These are phyloP conservation scores for Cerceris ruficornis DNA, from an alignment of 2,888 invertebrate species.

Conservation along the genomic window DNA sequence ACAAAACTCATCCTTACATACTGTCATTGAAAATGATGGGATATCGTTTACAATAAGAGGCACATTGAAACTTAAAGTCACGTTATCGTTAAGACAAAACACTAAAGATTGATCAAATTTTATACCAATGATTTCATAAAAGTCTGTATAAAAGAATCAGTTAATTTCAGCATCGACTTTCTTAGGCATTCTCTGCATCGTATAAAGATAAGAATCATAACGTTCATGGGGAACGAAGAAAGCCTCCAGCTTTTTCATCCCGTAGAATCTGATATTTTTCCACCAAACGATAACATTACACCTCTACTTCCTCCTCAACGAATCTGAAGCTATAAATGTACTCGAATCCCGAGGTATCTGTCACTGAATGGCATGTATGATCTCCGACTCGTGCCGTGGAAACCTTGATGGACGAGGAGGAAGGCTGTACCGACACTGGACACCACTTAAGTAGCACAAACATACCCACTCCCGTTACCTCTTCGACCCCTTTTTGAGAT, in stretches of 20 bases:
- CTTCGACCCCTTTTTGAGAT: slow-evolving; percentile 53
- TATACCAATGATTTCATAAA: too few species aligned
- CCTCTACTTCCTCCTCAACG: slow-evolving; percentile 45
- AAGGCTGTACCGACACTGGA: slow-evolving; percentile 72
- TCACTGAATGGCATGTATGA: slow-evolving; percentile 60
- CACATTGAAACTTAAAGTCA: neutral
- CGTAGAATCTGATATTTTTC: slow-evolving; percentile 58
- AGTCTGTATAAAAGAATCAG: neutral
- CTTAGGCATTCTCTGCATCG: slow-evolving; percentile 20
- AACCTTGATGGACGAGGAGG: slow-evolving; percentile 55
- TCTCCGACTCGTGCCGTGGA: slow-evolving; percentile 50
- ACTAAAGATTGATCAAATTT: too few species aligned
- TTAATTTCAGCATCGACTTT: slow-evolving; percentile 12
- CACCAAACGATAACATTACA: slow-evolving; percentile 65
- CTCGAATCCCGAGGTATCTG: slow-evolving; percentile 53
- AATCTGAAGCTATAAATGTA: slow-evolving; percentile 54
- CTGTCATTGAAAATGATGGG: too few species aligned
- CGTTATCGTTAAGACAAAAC: too few species aligned
- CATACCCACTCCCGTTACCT: slow-evolving; percentile 62
- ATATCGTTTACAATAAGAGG: too few species aligned
- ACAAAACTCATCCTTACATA: too few species aligned
- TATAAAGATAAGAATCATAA: slow-evolving; percentile 51
- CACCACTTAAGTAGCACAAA: slow-evolving; percentile 78
- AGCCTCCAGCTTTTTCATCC: slow-evolving; percentile 27
- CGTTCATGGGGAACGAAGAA: slow-evolving; percentile 23